Conservation (phyloP, 2,797 vertebrate species). For the Champsocephalus esox region DNA sequence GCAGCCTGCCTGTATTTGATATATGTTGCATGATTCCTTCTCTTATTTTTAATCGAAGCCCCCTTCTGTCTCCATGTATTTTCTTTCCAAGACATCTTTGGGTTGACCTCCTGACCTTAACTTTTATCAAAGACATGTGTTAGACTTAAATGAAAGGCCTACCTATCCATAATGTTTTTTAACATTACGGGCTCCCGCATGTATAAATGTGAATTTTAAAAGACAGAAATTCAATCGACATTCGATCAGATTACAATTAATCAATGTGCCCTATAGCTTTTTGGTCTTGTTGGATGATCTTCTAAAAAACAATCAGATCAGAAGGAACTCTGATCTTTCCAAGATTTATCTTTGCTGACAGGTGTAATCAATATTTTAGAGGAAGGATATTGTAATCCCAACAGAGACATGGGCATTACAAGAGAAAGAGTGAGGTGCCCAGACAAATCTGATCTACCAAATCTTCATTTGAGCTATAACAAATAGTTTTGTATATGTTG, state of each 20-base stretch:
- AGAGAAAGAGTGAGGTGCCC: conserved; percentile 22
- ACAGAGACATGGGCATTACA: conserved; percentile 41
- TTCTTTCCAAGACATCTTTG: conserved; percentile 19
- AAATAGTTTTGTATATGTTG: background rate
- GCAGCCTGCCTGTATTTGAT: conserved; percentile 28
- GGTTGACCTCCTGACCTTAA: conserved; percentile 24
- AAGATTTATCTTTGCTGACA: conserved; percentile 45
- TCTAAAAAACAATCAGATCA: background rate
- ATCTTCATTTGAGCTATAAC: background rate
- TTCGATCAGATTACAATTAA: background rate
- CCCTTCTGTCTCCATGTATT: conserved; percentile 40
- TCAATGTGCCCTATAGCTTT: background rate
- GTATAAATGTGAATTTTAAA: background rate
- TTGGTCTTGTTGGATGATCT: background rate
- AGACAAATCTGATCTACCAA: conserved; percentile 2
- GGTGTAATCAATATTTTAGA: conserved; percentile 65
- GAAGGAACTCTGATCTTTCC: background rate
- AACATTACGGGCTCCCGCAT: too few species aligned
- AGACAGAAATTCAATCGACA: background rate
- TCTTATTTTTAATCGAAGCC: conserved; percentile 48
- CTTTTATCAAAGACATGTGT: conserved; percentile 23
- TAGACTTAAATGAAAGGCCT: background rate
- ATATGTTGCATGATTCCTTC: conserved; percentile 36
- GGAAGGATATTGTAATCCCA: conserved; percentile 38
- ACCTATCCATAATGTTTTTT: background rate